These are phyloP conservation scores for Solenopsis invicta DNA, from an alignment of 1,140 invertebrate species.

Conservation along the genomic window DNA sequence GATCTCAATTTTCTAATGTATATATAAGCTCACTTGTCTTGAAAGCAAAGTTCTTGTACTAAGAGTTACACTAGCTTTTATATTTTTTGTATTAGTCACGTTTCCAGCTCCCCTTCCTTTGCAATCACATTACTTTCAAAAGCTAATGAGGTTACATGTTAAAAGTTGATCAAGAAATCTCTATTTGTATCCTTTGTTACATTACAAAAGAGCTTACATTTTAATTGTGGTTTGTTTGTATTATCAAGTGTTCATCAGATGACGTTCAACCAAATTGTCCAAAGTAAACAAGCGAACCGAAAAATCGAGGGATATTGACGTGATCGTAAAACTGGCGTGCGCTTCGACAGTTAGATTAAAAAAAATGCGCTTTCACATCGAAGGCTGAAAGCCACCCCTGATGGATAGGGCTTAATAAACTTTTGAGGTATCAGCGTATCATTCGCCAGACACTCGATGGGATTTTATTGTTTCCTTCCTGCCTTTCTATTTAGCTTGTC, in stretches of 20 bases:
- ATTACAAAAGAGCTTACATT: background rate
- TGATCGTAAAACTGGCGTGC: slow-evolving; percentile 44
- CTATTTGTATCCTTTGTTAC: background rate
- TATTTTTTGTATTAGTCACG: background rate
- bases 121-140: background rate
- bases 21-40: slow-evolving; percentile 26
- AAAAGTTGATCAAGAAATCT: background rate
- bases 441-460: slow-evolving; percentile 62
- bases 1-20: slow-evolving; percentile 56
- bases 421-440: slow-evolving; percentile 72
- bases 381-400: slow-evolving; percentile 64
- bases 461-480: slow-evolving; percentile 71
- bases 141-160: background rate
- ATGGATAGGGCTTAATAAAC: slow-evolving; percentile 72
- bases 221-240: background rate
- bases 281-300: background rate
- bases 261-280: slow-evolving; percentile 33
- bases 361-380: slow-evolving; percentile 60
- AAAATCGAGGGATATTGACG: slow-evolving; percentile 34
- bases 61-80: background rate
- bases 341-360: slow-evolving; percentile 72
- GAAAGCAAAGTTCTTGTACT: background rate
- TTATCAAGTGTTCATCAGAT: too few species aligned
- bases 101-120: background rate
- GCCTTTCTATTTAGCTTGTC: slow-evolving; percentile 52